A percentile compares a stretch with the other conserved stretches of the same genome.
Evolutionary conservation across 2,888 invertebrate species (phyloP).

Genomic region (Eilema griseolum): DNA sequence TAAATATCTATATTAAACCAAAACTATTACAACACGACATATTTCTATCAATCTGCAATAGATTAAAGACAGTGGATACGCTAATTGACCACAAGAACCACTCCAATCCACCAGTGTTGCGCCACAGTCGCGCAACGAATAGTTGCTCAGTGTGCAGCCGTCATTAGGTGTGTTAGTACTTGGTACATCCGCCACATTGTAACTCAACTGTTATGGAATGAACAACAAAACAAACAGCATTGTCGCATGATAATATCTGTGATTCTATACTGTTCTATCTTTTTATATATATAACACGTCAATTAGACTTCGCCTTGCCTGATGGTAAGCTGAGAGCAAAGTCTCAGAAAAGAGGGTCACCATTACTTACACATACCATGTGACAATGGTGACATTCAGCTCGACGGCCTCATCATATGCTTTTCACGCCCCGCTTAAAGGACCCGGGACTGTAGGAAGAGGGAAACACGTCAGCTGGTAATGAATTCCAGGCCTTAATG

Average conservation of each 20-base stretch:
- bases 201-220: constrained; percentile 42
- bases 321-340: too few species aligned
- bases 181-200: constrained; percentile 22
- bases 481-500: too few species aligned
- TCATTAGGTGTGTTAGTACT: constrained; percentile 23
- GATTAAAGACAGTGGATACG: constrained; percentile 2
- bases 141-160: constrained; percentile 14
- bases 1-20: neutral
- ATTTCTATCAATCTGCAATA: neutral
- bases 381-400: too few species aligned
- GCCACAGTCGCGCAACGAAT: constrained; percentile 24
- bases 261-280: neutral
- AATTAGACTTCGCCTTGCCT: too few species aligned
- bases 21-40: neutral
- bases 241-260: constrained; percentile 7
- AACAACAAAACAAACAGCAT: constrained; percentile 29
- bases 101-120: constrained; percentile 20
- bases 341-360: too few species aligned
- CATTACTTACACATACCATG: too few species aligned
- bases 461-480: too few species aligned
- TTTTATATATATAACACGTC: too few species aligned
- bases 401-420: too few species aligned
- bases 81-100: constrained; percentile 11
- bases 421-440: too few species aligned
- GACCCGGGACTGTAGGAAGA: too few species aligned